Evolutionary conservation across 2,888 invertebrate genomes (phyloP), one percentile per base, ranked within the genome.

Genomic region (Ferdinandea cuprea): DNA sequence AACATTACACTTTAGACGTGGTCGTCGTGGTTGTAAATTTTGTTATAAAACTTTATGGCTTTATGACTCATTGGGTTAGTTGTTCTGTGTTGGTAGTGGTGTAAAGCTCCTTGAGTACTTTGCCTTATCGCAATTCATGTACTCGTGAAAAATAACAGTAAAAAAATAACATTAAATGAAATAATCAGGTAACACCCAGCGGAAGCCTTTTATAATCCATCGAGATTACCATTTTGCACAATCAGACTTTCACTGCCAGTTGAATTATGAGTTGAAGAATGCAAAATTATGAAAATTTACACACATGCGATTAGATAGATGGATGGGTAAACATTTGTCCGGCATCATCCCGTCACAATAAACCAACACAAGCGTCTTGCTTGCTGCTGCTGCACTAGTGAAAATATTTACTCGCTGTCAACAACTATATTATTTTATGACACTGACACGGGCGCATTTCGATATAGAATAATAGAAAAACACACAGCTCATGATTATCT

Each of bases 21-120:
- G 13, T 15, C 11, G 19, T 21, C 42, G 13, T 7, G 73, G 17
- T 50, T 74, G 65, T 66, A 65, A 65, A 65, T 58, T 50, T 37
- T 58, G 65, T 32, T 48, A 74, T 74, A 74, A 74, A 52, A 72
- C n/a, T n/a, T n/a, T n/a, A n/a, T n/a, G n/a, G n/a, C 65, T 65
- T 73, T 61, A 72, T 72, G 61, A 52, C 21, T 59, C 59, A 58
- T 42, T 40, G 11, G 21, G 19, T 63, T n/a, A n/a, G n/a, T n/a
- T n/a, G n/a, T n/a, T n/a, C n/a, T n/a, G n/a, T n/a, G n/a, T n/a
- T n/a, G n/a, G 37, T 44, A 19, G 19, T 21, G 42, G 30, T 11
- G 13, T 6, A 6, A 6, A 37, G 13, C 30, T 19, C 13, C 63
- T 46, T 13, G 9, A 17, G 17, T 44, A 37, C 44, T 37, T 40